Evolutionary conservation across 2,113 vertebrate genomes (phyloP).

Genomic region (Xenopus laevis): DNA sequence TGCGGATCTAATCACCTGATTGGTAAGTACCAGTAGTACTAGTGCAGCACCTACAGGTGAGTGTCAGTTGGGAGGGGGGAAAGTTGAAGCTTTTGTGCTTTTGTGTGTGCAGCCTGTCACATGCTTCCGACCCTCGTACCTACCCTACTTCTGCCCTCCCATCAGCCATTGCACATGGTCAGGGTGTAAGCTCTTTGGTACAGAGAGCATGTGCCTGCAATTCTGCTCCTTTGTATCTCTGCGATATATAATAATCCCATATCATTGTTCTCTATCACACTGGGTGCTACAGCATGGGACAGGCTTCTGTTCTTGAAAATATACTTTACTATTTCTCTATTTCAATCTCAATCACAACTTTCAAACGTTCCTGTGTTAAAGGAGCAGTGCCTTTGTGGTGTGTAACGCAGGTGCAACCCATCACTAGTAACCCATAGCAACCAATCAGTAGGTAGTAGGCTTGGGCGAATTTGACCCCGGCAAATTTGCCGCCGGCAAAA

Average conservation of each 20-base stretch:
- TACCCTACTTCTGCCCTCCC: background rate
- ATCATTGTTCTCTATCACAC: background rate
- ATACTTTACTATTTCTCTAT: no score
- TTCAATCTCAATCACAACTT: no score
- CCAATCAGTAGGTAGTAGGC: no score
- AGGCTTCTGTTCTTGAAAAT: no score
- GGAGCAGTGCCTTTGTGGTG: no score
- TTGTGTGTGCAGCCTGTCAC: background rate
- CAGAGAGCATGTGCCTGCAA: background rate
- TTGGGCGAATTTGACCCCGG: no score
- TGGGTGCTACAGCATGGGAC: background rate
- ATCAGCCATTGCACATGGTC: background rate
- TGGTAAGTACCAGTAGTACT: background rate
- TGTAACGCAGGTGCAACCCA: no score
- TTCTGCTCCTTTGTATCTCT: background rate
- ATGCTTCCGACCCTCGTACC: background rate
- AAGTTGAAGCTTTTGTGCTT: background rate
- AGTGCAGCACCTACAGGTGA: constrained; percentile 16
- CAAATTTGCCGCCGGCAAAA: no score
- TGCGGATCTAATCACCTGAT: background rate
- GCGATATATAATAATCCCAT: no score
- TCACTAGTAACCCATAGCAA: no score
- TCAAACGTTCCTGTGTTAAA: no score
- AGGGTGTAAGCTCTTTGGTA: background rate
- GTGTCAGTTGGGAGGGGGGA: background rate